phyloP scores from a whole-genome alignment of 2,113 vertebrate species.

The Dipodomys stephensi region DNA sequence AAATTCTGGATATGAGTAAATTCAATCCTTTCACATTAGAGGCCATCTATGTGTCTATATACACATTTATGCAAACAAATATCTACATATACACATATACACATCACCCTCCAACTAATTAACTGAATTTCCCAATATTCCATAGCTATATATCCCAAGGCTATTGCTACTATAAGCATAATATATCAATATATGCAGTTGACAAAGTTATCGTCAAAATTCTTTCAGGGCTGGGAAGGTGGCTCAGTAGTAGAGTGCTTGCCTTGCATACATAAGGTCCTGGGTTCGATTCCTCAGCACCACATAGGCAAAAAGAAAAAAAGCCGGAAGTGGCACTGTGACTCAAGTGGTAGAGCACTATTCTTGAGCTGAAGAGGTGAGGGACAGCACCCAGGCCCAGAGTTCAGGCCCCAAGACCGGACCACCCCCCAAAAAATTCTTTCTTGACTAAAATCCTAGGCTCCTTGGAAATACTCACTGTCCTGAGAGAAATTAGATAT shows the following conservation, averaged over 20 bases:
- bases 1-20: slow-evolving; percentile 24
- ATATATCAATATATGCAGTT: neutral
- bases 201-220: neutral
- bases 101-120: neutral
- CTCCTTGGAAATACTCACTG: neutral
- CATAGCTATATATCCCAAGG: neutral
- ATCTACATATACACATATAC: neutral
- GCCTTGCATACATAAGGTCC: no score
- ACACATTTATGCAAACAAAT: neutral
- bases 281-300: no score
- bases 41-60: no score
- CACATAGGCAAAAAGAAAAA: no score
- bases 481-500: neutral
- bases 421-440: no score
- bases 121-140: neutral
- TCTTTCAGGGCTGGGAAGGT: no score
- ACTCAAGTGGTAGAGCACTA: no score
- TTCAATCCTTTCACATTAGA: neutral
- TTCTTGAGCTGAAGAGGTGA: no score
- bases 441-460: neutral
- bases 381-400: no score
- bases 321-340: no score
- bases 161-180: neutral
- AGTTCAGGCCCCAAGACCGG: no score
- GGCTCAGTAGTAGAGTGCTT: no score